Evolutionary conservation across 2,113 vertebrate genomes (phyloP).

Genomic region (Bothrops jararaca): DNA sequence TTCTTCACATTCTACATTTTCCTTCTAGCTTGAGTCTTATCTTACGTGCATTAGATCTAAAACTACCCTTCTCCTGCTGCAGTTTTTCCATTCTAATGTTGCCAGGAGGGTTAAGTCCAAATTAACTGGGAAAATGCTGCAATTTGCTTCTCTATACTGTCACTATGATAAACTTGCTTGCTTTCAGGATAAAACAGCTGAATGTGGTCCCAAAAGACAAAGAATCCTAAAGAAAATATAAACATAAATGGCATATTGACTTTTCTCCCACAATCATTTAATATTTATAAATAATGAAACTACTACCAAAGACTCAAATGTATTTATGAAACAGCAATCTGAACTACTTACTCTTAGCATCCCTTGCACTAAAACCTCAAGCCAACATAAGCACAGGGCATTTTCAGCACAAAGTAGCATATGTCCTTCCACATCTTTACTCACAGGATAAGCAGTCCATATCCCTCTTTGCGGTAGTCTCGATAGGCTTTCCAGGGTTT

Average conservation of each 20-base stretch:
- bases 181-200: background rate
- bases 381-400: too few species aligned
- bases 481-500: constrained; percentile 98
- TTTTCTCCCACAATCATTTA: background rate
- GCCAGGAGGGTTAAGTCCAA: background rate
- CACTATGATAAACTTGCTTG: background rate
- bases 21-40: background rate
- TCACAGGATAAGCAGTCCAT: constrained; percentile 92
- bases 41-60: background rate
- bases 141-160: background rate
- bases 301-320: background rate
- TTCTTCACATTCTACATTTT: background rate
- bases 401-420: background rate
- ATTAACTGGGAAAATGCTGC: background rate
- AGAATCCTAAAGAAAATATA: background rate
- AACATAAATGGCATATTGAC: background rate
- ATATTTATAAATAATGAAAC: background rate
- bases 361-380: background rate
- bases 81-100: background rate
- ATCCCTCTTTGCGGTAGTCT: constrained; percentile 87
- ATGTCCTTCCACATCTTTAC: constrained; percentile 22
- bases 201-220: background rate
- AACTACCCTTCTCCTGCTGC: background rate
- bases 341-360: background rate
- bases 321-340: background rate